Conservation (phyloP, 2,797 vertebrate species). For the Molossus molossus region DNA sequence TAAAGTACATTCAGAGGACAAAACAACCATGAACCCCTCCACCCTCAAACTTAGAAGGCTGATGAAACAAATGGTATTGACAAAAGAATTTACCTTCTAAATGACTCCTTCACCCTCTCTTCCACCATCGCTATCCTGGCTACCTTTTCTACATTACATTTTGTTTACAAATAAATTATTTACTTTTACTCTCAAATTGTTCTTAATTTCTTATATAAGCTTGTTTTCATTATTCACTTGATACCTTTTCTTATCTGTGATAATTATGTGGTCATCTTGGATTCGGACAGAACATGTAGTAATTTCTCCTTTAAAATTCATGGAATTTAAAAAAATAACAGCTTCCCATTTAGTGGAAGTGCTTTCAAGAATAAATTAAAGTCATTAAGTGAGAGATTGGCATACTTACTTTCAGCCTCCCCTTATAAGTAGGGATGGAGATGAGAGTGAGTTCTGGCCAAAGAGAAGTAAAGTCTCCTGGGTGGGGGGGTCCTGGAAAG, state of each 20-base stretch:
- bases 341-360: slow-evolving; percentile 5
- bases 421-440: neutral
- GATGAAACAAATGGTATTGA: slow-evolving; percentile 7
- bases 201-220: slow-evolving; percentile 46
- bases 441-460: slow-evolving; percentile 34
- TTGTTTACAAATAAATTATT: neutral
- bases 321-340: neutral
- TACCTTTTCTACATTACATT: slow-evolving; percentile 19
- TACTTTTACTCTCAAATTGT: slow-evolving; percentile 28
- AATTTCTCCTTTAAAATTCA: slow-evolving; percentile 65
- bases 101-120: neutral
- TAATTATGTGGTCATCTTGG: slow-evolving; percentile 45
- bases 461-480: slow-evolving; percentile 45
- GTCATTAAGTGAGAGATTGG: neutral
- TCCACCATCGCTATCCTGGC: neutral
- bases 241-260: slow-evolving; percentile 61
- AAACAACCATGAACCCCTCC: neutral
- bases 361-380: slow-evolving; percentile 58
- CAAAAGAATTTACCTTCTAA: slow-evolving; percentile 33
- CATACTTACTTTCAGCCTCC: neutral
- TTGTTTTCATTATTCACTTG: slow-evolving; percentile 22
- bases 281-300: neutral
- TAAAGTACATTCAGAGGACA: neutral
- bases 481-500: neutral
- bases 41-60: slow-evolving; percentile 7